Evolutionary conservation across 1,140 invertebrate species (phyloP).

Genomic region (Caenorhabditis latens): DNA sequence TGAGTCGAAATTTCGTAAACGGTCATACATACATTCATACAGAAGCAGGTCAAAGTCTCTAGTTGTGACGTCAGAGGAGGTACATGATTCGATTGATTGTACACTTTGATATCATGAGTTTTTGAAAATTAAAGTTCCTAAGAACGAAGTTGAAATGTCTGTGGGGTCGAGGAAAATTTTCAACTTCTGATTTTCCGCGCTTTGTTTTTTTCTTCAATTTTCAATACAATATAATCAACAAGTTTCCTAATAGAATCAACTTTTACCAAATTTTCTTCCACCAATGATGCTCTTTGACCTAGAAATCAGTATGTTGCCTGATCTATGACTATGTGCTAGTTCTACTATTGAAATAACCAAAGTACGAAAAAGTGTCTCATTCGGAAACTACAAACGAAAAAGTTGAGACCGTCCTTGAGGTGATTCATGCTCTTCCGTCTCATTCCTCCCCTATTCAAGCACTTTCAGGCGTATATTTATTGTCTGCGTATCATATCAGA

Average conservation of each 20-base stretch:
- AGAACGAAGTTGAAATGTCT: neutral
- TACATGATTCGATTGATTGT: neutral
- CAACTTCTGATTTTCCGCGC: too few relatives aligned
- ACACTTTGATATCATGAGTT: neutral
- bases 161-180: neutral
- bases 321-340: neutral
- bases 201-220: too few relatives aligned
- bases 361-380: slow-evolving; percentile 8
- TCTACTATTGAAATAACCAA: neutral
- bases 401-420: neutral
- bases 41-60: slow-evolving; percentile 26
- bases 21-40: neutral
- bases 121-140: neutral
- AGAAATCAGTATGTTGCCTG: neutral
- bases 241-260: too few relatives aligned
- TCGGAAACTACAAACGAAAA: slow-evolving; percentile 4
- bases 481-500: slow-evolving; percentile 28
- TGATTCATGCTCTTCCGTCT: slow-evolving; percentile 7
- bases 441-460: neutral
- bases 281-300: neutral
- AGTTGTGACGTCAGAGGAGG: slow-evolving; percentile 10
- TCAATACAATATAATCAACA: too few relatives aligned
- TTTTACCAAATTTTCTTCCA: too few relatives aligned
- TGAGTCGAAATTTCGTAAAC: neutral
- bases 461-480: slow-evolving; percentile 33